Percentiles rank a stretch among this genome's conserved stretches.
Evolutionary conservation across 1,140 invertebrate genomes (phyloP).

Genomic region (Drosophila nikananu): DNA sequence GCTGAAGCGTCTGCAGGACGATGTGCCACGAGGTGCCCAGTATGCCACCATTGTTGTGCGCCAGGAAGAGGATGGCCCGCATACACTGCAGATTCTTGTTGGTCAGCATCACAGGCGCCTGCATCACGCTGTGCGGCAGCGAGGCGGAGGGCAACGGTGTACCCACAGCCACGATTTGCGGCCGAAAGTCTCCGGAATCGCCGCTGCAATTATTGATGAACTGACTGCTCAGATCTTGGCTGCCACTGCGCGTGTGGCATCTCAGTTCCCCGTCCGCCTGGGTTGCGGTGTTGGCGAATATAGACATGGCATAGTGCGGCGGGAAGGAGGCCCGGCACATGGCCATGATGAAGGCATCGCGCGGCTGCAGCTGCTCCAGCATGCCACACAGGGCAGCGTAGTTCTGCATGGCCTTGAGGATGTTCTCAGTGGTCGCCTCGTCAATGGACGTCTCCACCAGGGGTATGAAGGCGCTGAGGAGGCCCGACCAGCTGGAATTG

Average conservation of each 20-base stretch:
- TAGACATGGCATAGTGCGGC: slow-evolving; percentile 96
- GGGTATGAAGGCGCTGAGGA: slow-evolving; percentile 95
- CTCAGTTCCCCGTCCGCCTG: slow-evolving; percentile 80
- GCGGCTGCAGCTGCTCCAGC: slow-evolving; percentile 89
- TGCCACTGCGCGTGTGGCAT: slow-evolving; percentile 84
- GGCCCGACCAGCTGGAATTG: slow-evolving; percentile 97
- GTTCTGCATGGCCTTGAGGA: slow-evolving; percentile 95
- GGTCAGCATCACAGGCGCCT: slow-evolving; percentile 99
- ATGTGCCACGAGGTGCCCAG: slow-evolving; percentile 97
- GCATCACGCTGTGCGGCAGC: slow-evolving; percentile 90
- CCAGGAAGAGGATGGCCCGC: slow-evolving; percentile 94
- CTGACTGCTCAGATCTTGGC: slow-evolving; percentile 86
- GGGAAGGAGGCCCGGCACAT: slow-evolving; percentile 98
- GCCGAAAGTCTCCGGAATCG: slow-evolving; percentile 88
- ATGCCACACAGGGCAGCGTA: slow-evolving; percentile 93
- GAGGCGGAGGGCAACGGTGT: slow-evolving; percentile 95
- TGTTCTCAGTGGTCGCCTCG: slow-evolving; percentile 94
- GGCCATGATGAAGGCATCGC: slow-evolving; percentile 97
- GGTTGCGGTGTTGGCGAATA: slow-evolving; percentile 86
- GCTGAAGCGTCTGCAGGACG: slow-evolving; percentile 97
- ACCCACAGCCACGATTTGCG: slow-evolving; percentile 97
- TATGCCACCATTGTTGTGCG: slow-evolving; percentile 96
- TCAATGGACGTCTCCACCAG: slow-evolving; percentile 98
- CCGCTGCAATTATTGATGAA: slow-evolving; percentile 87
- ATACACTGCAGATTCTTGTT: slow-evolving; percentile 99